These are phyloP conservation scores for Heliconius himera DNA, from an alignment of 1,140 invertebrate species.

Conservation along the genomic window DNA sequence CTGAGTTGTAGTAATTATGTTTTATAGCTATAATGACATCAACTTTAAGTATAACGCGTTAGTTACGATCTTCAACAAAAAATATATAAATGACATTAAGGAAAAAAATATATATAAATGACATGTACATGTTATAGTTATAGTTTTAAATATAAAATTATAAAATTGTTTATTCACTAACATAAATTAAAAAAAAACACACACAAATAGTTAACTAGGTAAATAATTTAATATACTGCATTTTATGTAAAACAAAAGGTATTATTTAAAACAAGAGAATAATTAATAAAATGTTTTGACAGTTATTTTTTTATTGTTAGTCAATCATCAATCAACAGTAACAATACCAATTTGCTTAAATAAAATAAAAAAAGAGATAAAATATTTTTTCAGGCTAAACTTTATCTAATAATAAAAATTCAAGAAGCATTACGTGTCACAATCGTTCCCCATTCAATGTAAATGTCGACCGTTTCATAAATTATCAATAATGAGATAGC, in stretches of 20 bases:
- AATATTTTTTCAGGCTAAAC: background rate
- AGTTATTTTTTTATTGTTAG: too few species aligned
- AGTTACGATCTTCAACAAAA: background rate
- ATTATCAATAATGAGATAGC: constrained; percentile 23
- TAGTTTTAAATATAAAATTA: background rate
- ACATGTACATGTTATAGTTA: too few species aligned
- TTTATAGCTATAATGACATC: background rate
- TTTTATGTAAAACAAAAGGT: too few species aligned
- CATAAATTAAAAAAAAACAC: too few species aligned
- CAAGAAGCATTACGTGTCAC: constrained; percentile 25
- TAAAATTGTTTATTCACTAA: too few species aligned
- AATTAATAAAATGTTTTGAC: too few species aligned
- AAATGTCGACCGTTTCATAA: constrained; percentile 44
- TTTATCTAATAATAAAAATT: constrained; percentile 29
- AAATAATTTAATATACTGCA: too few species aligned
- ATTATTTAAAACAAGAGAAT: too few species aligned
- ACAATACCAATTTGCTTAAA: background rate
- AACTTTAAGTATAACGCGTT: background rate
- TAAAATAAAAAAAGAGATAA: background rate
- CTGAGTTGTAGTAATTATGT: background rate
- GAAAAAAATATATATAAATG: background rate
- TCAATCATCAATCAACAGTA: too few species aligned
- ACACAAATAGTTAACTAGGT: too few species aligned
- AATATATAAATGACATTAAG: background rate
- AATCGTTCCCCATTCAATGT: constrained; percentile 58